Evolutionary conservation across 1,140 invertebrate species (phyloP), one percentile per base, ranked within the genome.

Genomic region (Lucilia sericata): DNA sequence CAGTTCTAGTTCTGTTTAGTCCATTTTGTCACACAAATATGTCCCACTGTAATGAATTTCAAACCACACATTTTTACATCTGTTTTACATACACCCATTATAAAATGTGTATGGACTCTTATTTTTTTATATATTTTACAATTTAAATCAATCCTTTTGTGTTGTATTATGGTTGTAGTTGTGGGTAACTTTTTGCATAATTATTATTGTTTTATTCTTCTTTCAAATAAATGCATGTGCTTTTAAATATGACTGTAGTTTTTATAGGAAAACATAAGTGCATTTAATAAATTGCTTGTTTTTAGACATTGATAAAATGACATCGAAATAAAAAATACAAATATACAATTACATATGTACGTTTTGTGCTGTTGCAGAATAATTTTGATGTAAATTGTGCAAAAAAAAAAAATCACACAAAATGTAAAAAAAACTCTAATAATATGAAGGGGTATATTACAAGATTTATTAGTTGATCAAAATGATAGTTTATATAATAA

Each of bases 401-500:
- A 60, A 60, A 17, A 60, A 60, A 60, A 60, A n/a, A 14, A 17
- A 60, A 60, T n/a, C 1, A 17, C 13, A 60, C 17, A 60, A n/a
- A 42, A 60, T n/a, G 8, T 17, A n/a, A 60, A 60, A 60, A 60
- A 60, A n/a, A 0, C 4, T 60, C 25, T n/a, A n/a, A n/a, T n/a
- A n/a, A 30, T 60, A 17, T 5, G 17, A n/a, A 60, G 55, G 55
- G n/a, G 17, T 60, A n/a, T 60, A 60, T 60, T 2, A 17, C 14
- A 60, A 60, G 55, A 60, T 60, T 60, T 60, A 60, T 60, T 60
- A 60, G 55, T n/a, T 60, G 55, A 60, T 60, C 55, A n/a, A n/a
- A 60, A 60, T n/a, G 55, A 17, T 60, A 60, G 55, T 60, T 60
- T 60, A 7, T 60, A 60, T 60, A n/a, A 60, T 17, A 60, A 60